Evolutionary conservation across 2,797 vertebrate species (phyloP).

Genomic region (Varecia variegata): DNA sequence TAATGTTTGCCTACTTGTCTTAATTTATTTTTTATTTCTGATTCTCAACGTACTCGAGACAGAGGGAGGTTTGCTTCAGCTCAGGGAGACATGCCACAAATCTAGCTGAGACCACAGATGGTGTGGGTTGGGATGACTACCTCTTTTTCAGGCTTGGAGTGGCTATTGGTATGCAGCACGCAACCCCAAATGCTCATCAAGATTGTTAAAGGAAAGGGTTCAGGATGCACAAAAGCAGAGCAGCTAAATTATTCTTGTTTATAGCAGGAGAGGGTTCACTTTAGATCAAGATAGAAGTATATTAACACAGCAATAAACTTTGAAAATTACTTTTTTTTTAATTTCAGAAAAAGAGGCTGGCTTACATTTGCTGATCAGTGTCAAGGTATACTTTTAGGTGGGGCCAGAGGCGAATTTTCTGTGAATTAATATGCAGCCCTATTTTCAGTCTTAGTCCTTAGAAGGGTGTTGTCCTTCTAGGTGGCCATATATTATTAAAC

Average conservation of each 20-base stretch:
- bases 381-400: neutral
- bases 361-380: neutral
- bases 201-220: conserved; percentile 71
- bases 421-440: neutral
- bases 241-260: conserved; percentile 65
- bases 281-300: neutral
- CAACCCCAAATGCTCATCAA: conserved; percentile 35
- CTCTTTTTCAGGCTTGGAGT: conserved; percentile 65
- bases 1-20: conserved; percentile 82
- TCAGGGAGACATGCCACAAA: conserved; percentile 57
- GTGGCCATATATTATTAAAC: neutral
- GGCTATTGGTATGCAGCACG: conserved; percentile 68
- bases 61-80: conserved; percentile 57
- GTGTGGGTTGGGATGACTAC: conserved; percentile 74
- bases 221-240: conserved; percentile 62
- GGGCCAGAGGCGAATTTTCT: neutral
- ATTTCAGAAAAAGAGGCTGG: conserved; percentile 5
- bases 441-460: neutral
- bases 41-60: conserved; percentile 48
- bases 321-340: neutral
- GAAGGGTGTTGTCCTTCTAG: neutral
- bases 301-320: conserved; percentile 27
- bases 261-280: neutral
- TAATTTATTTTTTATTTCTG: conserved; percentile 80
- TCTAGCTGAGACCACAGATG: conserved; percentile 79